phyloP scores from a whole-genome alignment of 1,140 invertebrate genomes.

The Gyrodactylus bullatarudis region DNA sequence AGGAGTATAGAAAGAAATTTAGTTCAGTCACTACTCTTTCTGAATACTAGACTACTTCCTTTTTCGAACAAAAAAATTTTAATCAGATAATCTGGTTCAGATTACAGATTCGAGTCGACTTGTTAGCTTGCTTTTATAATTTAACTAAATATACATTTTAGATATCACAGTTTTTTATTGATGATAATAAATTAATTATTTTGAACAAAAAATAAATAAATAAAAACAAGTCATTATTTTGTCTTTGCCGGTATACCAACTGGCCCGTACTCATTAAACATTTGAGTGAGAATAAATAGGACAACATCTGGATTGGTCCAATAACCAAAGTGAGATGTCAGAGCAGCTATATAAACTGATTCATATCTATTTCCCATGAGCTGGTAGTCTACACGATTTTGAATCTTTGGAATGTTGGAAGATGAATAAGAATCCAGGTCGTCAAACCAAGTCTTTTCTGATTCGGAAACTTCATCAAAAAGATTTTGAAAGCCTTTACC shows the following conservation, averaged over 20 bases:
- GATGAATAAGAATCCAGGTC: neutral
- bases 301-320: slow-evolving; percentile 35
- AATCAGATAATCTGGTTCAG: no score
- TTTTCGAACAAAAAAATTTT: no score
- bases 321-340: slow-evolving; percentile 35
- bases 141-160: no score
- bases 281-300: slow-evolving; percentile 30
- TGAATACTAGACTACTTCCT: no score
- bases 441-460: neutral
- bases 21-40: no score
- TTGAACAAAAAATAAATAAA: no score
- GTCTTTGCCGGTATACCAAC: neutral
- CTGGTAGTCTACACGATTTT: slow-evolving; percentile 32
- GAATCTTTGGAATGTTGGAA: slow-evolving; percentile 22
- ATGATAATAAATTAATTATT: no score
- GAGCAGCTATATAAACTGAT: slow-evolving; percentile 29
- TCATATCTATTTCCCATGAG: slow-evolving; percentile 25
- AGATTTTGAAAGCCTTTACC: neutral
- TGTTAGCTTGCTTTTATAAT: no score
- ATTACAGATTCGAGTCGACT: no score
- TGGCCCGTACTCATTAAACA: slow-evolving; percentile 16
- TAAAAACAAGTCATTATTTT: no score
- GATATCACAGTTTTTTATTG: no score
- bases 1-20: neutral
- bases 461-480: neutral